These are phyloP conservation scores for Chloroclystis v-ata DNA, from an alignment of 2,888 invertebrate species.

Conservation along the genomic window DNA sequence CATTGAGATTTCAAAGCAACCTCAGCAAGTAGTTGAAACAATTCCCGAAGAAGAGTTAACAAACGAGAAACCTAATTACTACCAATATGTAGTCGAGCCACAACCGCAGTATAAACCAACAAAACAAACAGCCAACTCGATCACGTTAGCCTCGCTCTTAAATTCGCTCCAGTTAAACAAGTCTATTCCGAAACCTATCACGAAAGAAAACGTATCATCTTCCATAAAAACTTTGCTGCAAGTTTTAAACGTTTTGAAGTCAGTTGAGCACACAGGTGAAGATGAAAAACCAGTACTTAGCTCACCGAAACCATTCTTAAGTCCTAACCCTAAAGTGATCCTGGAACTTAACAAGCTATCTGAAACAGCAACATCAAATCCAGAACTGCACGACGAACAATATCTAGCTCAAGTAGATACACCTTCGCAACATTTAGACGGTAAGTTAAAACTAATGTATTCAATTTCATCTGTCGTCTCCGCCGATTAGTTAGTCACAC, in stretches of 20 bases:
- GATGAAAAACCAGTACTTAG: constrained; percentile 52
- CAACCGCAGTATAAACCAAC: constrained; percentile 39
- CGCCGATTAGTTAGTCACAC: too few relatives aligned
- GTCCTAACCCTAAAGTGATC: constrained; percentile 39
- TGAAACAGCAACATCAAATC: constrained; percentile 7
- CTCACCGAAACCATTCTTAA: constrained; percentile 59
- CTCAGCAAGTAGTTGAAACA: constrained; percentile 35
- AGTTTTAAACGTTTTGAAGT: constrained; percentile 83
- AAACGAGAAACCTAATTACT: constrained; percentile 47
- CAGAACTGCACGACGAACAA: constrained; percentile 54
- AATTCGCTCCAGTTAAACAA: constrained; percentile 86
- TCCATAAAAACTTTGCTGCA: constrained; percentile 87
- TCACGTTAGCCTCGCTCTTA: constrained; percentile 75
- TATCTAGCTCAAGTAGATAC: constrained; percentile 57
- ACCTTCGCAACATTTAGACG: constrained; percentile 68
- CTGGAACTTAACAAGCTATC: constrained; percentile 12
- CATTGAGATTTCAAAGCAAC: constrained; percentile 40
- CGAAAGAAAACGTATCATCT: constrained; percentile 86
- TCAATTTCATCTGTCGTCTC: too few relatives aligned
- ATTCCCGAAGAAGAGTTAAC: constrained; percentile 32
- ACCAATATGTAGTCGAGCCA: constrained; percentile 52
- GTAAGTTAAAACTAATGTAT: constrained; percentile 43
- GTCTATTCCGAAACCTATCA: constrained; percentile 85
- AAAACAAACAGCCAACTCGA: constrained; percentile 40
- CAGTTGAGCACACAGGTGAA: constrained; percentile 58